Percentiles rank a stretch among this genome's conserved stretches.
phyloP scores from a whole-genome alignment of 2,113 vertebrate species.

The Hylia prasina region DNA sequence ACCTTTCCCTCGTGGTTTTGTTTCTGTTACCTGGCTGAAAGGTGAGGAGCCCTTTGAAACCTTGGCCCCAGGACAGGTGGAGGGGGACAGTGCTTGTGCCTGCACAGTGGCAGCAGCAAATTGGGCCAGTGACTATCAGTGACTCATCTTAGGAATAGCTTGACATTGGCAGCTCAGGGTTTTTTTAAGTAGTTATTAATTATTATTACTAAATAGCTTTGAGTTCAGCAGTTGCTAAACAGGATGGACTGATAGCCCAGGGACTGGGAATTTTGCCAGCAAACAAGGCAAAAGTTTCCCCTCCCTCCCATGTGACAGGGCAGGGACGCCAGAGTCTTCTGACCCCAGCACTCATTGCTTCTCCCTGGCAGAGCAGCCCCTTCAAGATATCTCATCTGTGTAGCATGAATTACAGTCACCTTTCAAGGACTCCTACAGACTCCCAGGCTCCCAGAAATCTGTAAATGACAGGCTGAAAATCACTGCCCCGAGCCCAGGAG shows the following conservation, averaged over 20 bases:
- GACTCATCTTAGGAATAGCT: not conserved
- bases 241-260: not conserved
- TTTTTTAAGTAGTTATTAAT: not conserved
- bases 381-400: not conserved
- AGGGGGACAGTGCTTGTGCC: not conserved
- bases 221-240: not conserved
- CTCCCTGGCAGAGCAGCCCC: not conserved
- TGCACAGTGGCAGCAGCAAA: not conserved
- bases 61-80: not conserved
- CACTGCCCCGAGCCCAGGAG: not conserved
- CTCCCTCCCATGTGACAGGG: not conserved
- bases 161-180: not conserved
- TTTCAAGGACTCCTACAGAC: not conserved
- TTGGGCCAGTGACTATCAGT: not conserved
- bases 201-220: not conserved
- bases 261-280: not conserved
- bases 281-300: not conserved
- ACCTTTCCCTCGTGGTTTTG: not conserved
- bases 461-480: not conserved
- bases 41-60: not conserved
- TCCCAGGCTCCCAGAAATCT: not conserved
- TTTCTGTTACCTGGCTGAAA: not conserved
- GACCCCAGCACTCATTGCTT: accelerated
- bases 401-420: not conserved
- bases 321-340: not conserved